phyloP scores from a whole-genome alignment of 37 sponge, comb jelly and placozoan species.

The Spongilla lacustris region DNA sequence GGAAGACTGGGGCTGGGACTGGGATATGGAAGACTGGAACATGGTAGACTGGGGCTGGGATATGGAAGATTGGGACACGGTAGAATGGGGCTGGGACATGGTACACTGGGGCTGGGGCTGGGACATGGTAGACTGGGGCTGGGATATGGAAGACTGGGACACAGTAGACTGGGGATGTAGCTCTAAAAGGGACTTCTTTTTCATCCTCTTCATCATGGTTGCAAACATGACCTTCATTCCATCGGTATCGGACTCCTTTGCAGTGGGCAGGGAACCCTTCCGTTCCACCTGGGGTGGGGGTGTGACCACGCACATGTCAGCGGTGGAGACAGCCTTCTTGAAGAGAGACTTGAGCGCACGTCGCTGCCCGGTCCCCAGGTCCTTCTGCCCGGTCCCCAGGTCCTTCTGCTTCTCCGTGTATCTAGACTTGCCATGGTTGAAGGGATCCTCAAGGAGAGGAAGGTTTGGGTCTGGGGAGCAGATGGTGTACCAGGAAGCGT shows the following conservation, averaged over 20 bases:
- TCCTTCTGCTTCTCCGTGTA: not conserved
- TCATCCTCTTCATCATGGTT: not conserved
- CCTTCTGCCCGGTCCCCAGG: too few species aligned
- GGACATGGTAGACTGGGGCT: too few species aligned
- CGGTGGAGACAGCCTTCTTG: not conserved
- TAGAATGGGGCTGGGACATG: too few species aligned
- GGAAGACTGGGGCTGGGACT: not conserved
- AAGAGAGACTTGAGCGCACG: not conserved
- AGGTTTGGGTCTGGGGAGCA: constrained; percentile 56
- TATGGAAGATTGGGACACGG: too few species aligned
- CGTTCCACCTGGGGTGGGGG: not conserved
- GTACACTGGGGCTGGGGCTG: too few species aligned
- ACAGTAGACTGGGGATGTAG: too few species aligned
- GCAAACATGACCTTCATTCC: not conserved
- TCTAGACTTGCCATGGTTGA: constrained; percentile 2
- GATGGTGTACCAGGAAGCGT: constrained; percentile 50
- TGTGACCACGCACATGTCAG: not conserved
- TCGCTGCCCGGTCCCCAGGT: not conserved
- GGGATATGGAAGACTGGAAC: not conserved
- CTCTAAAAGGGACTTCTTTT: not conserved
- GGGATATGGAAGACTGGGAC: too few species aligned
- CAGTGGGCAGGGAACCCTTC: not conserved
- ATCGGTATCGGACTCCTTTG: not conserved
- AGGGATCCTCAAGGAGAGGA: constrained; percentile 24
- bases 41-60: too few species aligned